Percentiles rank a stretch among this genome's conserved stretches.
phyloP scores from a whole-genome alignment of 2,888 invertebrate species.

The Aricia artaxerxes region DNA sequence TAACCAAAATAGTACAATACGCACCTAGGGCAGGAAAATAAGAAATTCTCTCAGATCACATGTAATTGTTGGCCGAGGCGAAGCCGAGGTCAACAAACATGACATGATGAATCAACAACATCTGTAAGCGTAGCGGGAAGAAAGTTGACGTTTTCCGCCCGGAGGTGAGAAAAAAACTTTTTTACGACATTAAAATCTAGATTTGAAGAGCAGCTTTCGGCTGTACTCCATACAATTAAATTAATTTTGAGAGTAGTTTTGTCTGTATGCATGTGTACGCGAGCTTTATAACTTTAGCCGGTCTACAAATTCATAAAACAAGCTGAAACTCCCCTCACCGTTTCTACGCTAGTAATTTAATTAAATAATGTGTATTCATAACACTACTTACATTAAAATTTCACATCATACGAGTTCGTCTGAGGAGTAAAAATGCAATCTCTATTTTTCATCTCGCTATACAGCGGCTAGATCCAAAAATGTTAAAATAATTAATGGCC shows the following conservation, averaged over 20 bases:
- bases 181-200: neutral
- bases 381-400: slow-evolving; percentile 3
- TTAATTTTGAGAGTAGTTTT: neutral
- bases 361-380: slow-evolving; percentile 18
- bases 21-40: too few species aligned
- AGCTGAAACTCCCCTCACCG: neutral
- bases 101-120: too few species aligned
- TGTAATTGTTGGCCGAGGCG: too few species aligned
- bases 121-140: too few species aligned
- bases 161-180: too few species aligned
- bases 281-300: neutral
- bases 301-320: slow-evolving; percentile 2
- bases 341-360: slow-evolving; percentile 17
- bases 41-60: too few species aligned
- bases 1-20: too few species aligned
- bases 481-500: slow-evolving; percentile 45
- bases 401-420: slow-evolving; percentile 11
- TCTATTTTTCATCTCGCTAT: neutral
- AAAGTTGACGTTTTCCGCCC: too few species aligned
- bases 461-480: slow-evolving; percentile 37
- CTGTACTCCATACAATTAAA: neutral
- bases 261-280: neutral
- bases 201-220: neutral
- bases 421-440: slow-evolving; percentile 16
- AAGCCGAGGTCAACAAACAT: too few species aligned